Evolutionary conservation across 2,888 invertebrate species (phyloP), one percentile per base, ranked within the genome.

Genomic region (Pediacus dermestoides): DNA sequence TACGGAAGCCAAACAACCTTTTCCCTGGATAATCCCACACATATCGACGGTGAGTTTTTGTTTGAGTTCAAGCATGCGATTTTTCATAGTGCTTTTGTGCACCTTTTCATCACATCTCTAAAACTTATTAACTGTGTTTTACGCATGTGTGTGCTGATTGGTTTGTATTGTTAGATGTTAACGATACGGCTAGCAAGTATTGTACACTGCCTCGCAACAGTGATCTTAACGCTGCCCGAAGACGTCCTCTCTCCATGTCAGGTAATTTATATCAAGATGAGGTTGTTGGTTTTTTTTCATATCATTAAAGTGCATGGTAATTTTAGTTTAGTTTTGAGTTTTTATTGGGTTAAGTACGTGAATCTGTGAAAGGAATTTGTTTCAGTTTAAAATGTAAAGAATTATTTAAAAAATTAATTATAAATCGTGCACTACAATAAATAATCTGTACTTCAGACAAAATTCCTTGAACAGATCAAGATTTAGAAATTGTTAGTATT

Each of bases 1-100:
- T 85, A 85, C 57, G 84, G 85, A 27, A 85, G 85, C 57, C 85
- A 85, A 59, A 84, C 82, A 1, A 82, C 81, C 6, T 79, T 83
- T 58, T 80, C 81, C 0, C 72, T 72, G 0, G 78, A 77, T 47
- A 78, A 79, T 37, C 52, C 31, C n/a, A 52, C 47, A 34, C 60
- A 61, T 42, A 28, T 48, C 10, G 61, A 61, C 38, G 57, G 61
- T 61, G 42, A 46, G 52, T 30, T 23, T 31, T 12, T 28, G 3
- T n/a, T 28, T 7, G 12, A 13, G 10, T n/a, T n/a, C n/a, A n/a
- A n/a, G n/a, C n/a, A n/a, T n/a, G n/a, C n/a, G n/a, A n/a, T n/a
- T n/a, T n/a, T n/a, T n/a, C n/a, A n/a, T n/a, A 4, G 13, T 28
- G 21, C n/a, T n/a, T 18, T 18, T 7, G 21, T 18, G n/a, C 21